phyloP scores from a whole-genome alignment of 2,113 vertebrate species.

The Motacilla alba region DNA sequence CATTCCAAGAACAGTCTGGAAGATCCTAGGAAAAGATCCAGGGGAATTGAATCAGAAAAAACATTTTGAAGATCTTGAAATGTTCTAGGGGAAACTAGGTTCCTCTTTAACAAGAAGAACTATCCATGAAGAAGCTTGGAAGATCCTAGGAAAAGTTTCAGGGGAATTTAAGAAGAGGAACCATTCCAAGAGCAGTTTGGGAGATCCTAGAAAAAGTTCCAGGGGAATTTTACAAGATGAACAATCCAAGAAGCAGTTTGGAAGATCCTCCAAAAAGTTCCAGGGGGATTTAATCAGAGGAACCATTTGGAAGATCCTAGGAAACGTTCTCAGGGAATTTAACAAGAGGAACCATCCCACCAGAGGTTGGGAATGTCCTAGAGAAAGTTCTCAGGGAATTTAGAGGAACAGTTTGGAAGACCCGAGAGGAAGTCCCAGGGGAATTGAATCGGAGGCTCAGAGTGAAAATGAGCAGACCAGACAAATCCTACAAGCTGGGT shows the following conservation, averaged over 20 bases:
- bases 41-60: no score
- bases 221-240: background rate
- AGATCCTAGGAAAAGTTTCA: no score
- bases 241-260: no score
- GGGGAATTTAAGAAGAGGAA: background rate
- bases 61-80: background rate
- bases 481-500: background rate
- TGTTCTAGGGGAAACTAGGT: accelerated
- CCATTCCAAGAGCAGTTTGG: accelerated
- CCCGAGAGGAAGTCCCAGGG: background rate
- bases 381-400: background rate
- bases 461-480: background rate
- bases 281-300: accelerated
- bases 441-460: background rate
- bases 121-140: no score
- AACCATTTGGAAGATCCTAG: background rate
- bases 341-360: background rate
- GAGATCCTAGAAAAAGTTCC: background rate
- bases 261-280: background rate
- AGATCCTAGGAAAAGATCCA: background rate
- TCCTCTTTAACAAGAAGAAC: background rate
- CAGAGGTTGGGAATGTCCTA: background rate
- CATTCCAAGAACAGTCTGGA: accelerated
- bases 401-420: background rate
- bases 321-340: background rate